Evolutionary conservation across 2,888 invertebrate species (phyloP).

Genomic region (Trissoscelio sp.): DNA sequence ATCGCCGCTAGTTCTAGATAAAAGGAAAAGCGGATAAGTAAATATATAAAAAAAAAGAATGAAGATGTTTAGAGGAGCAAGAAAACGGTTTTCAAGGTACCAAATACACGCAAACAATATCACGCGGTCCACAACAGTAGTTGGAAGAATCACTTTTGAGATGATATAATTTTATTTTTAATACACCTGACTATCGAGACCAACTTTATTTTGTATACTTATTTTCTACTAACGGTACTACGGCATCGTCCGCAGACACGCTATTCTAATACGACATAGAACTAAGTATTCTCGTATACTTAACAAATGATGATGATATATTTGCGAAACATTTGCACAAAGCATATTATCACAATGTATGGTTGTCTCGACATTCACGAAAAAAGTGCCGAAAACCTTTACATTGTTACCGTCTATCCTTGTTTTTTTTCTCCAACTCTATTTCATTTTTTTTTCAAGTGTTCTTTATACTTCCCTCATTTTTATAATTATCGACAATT

Average conservation of each 20-base stretch:
- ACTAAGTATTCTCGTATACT: slow-evolving; percentile 64
- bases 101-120: slow-evolving; percentile 64
- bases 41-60: not conserved
- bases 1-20: not conserved
- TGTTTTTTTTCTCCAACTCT: too few species aligned
- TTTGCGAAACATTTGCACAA: slow-evolving; percentile 56
- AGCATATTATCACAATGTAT: slow-evolving; percentile 42
- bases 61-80: slow-evolving; percentile 1
- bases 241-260: slow-evolving; percentile 52
- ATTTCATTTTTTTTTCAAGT: too few species aligned
- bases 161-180: slow-evolving; percentile 78
- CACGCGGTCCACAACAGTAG: slow-evolving; percentile 81
- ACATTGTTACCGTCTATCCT: slow-evolving; percentile 43
- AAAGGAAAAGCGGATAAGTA: not conserved
- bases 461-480: not conserved
- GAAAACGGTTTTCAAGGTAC: slow-evolving; percentile 49
- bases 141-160: slow-evolving; percentile 75
- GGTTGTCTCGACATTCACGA: slow-evolving; percentile 54
- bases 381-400: slow-evolving; percentile 60
- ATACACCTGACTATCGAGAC: slow-evolving; percentile 72
- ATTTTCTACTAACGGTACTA: slow-evolving; percentile 62
- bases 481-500: too few species aligned
- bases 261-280: slow-evolving; percentile 66
- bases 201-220: slow-evolving; percentile 76
- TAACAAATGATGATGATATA: slow-evolving; percentile 55